Evolutionary conservation across 2,113 vertebrate species (phyloP).

Genomic region (Argyrosomus japonicus): DNA sequence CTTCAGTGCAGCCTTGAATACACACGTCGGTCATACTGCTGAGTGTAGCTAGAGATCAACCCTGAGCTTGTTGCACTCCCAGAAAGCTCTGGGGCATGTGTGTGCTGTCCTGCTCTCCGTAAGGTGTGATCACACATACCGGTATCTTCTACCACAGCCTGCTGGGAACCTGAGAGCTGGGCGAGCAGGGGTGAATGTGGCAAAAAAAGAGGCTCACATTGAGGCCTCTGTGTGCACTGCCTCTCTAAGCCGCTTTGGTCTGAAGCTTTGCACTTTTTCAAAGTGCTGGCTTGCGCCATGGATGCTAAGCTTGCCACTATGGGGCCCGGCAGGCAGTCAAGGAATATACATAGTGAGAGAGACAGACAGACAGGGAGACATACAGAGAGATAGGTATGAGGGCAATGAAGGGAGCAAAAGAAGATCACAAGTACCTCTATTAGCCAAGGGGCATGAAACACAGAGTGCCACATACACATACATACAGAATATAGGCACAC

Average conservation of each 20-base stretch:
- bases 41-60: slow-evolving; percentile 52
- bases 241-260: slow-evolving; percentile 78
- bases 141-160: slow-evolving; percentile 58
- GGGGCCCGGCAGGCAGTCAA: slow-evolving; percentile 54
- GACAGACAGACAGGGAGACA: slow-evolving; percentile 16
- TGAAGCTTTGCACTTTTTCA: slow-evolving; percentile 76
- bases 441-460: slow-evolving; percentile 62
- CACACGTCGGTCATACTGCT: slow-evolving; percentile 7
- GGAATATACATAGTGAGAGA: slow-evolving; percentile 45
- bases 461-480: slow-evolving; percentile 26
- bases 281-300: slow-evolving; percentile 71
- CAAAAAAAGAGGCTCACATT: slow-evolving; percentile 49
- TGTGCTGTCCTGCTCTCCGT: slow-evolving; percentile 45
- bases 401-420: slow-evolving; percentile 12
- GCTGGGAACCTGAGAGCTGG: slow-evolving; percentile 59
- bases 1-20: slow-evolving; percentile 9
- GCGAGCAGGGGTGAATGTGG: slow-evolving; percentile 45
- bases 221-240: slow-evolving; percentile 62
- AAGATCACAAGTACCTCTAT: slow-evolving; percentile 50
- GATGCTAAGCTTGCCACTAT: slow-evolving; percentile 68
- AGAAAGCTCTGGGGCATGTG: slow-evolving; percentile 42
- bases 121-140: slow-evolving; percentile 67
- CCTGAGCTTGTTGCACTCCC: slow-evolving; percentile 44
- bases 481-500: slow-evolving; percentile 9
- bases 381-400: slow-evolving; percentile 40